These are phyloP conservation scores for Lamellibrachia columna DNA, from an alignment of 2,888 invertebrate genomes.

Conservation along the genomic window DNA sequence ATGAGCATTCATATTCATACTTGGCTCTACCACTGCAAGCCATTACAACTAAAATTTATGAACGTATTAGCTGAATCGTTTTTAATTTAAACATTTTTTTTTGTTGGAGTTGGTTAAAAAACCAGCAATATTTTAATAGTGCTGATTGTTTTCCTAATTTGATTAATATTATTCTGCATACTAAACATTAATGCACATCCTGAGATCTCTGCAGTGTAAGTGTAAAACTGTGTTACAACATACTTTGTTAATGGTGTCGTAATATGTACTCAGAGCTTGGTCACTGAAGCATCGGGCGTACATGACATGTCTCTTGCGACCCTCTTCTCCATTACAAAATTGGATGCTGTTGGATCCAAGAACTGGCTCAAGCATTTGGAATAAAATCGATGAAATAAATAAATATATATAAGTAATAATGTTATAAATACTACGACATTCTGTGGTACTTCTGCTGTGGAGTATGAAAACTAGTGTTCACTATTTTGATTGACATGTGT, in stretches of 20 bases:
- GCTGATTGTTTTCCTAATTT: not conserved
- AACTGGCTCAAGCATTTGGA: conserved; percentile 53
- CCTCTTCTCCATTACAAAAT: conserved; percentile 58
- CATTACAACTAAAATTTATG: too few relatives aligned
- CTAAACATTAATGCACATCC: not conserved
- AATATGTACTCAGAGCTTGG: conserved; percentile 40
- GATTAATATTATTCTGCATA: not conserved
- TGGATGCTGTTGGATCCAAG: conserved; percentile 52
- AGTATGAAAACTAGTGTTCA: too few relatives aligned
- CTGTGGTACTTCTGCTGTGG: too few relatives aligned
- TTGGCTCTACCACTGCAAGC: too few relatives aligned
- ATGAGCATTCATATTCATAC: too few relatives aligned
- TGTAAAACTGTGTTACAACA: not conserved
- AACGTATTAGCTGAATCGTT: too few relatives aligned
- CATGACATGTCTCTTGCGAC: conserved; percentile 48
- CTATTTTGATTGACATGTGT: too few relatives aligned
- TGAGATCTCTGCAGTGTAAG: not conserved
- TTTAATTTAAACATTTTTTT: too few relatives aligned
- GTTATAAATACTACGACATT: too few relatives aligned
- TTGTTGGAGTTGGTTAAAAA: too few relatives aligned
- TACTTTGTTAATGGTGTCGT: conserved; percentile 20
- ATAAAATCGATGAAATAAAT: conserved; percentile 48
- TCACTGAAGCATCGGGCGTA: conserved; percentile 52
- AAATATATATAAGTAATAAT: not conserved
- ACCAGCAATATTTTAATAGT: too few relatives aligned